phyloP scores from a whole-genome alignment of 2,797 vertebrate genomes.

The Cynopterus sphinx region DNA sequence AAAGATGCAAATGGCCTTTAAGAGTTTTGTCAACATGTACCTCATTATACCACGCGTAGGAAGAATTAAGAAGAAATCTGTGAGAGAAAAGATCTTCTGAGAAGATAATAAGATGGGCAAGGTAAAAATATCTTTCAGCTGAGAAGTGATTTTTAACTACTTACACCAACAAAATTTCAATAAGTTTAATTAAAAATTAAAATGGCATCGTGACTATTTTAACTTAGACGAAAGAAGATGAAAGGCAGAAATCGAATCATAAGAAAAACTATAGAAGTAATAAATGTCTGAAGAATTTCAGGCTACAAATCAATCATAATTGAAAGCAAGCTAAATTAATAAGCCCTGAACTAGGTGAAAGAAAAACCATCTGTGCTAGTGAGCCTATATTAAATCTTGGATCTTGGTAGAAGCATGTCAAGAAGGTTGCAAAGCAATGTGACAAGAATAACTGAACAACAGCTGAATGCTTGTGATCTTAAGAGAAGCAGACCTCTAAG shows the following conservation, averaged over 20 bases:
- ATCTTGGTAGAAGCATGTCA: not conserved
- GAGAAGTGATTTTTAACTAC: not conserved
- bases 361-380: slow-evolving; percentile 2
- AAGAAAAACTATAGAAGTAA: slow-evolving; percentile 48
- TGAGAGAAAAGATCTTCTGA: not conserved
- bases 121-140: not conserved
- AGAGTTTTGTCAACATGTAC: not conserved
- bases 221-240: not conserved
- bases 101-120: not conserved
- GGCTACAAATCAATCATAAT: slow-evolving; percentile 37
- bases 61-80: not conserved
- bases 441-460: slow-evolving; percentile 42
- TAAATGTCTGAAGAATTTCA: slow-evolving; percentile 45
- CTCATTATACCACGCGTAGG: not conserved
- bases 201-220: not conserved
- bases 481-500: not conserved
- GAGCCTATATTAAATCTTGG: not conserved
- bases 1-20: not conserved
- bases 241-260: slow-evolving; percentile 26
- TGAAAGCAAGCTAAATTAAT: slow-evolving; percentile 48
- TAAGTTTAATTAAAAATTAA: slow-evolving; percentile 56
- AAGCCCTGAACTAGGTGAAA: slow-evolving; percentile 21
- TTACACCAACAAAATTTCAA: slow-evolving; percentile 41
- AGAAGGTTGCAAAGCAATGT: slow-evolving; percentile 46
- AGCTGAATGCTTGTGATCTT: not conserved